Conservation (phyloP, 2,797 vertebrate species). For the Scolopax rusticola region DNA sequence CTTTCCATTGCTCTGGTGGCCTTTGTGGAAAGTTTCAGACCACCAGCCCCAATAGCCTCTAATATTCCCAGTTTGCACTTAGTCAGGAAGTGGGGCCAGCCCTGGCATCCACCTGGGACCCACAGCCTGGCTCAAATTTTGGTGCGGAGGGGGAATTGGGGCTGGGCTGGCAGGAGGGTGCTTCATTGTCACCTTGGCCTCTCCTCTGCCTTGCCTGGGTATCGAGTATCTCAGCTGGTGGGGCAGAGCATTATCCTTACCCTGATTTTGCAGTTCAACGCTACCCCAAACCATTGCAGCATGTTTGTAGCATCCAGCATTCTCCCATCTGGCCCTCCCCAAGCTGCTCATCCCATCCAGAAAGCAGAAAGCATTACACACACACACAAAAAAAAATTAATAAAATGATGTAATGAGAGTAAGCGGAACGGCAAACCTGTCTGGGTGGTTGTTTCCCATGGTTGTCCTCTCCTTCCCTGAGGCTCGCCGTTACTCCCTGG, state of each 20-base stretch:
- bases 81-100: background rate
- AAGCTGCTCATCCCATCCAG: background rate
- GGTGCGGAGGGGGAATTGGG: background rate
- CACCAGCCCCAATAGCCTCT: rapidly evolving
- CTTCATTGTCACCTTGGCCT: rapidly evolving
- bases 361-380: background rate
- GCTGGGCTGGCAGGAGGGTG: background rate
- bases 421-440: background rate
- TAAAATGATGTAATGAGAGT: background rate
- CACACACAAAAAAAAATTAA: background rate
- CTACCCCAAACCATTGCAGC: background rate
- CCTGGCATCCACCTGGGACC: rapidly evolving
- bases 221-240: background rate
- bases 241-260: background rate
- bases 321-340: background rate
- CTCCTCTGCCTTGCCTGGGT: background rate
- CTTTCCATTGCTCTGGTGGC: background rate
- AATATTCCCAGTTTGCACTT: background rate
- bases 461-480: rapidly evolving
- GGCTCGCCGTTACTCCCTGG: rapidly evolving
- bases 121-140: background rate
- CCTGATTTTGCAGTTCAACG: background rate
- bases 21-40: background rate
- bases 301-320: background rate
- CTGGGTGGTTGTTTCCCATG: rapidly evolving